Evolutionary conservation across 2,113 vertebrate species (phyloP).

Genomic region (Isurus oxyrinchus): DNA sequence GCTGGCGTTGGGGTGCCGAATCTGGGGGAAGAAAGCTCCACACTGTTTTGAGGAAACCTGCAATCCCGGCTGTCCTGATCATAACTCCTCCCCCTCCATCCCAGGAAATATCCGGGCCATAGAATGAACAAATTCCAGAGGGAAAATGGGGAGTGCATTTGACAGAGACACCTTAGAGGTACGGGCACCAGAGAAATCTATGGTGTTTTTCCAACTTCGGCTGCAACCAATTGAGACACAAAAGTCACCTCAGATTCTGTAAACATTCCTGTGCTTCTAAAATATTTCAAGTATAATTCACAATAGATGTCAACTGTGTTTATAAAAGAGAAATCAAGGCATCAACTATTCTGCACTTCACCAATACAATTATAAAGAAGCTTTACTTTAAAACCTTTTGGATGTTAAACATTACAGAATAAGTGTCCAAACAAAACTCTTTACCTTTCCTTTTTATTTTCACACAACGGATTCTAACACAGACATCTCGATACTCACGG

Average conservation of each 20-base stretch:
- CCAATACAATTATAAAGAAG: neutral
- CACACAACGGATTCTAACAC: neutral
- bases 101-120: neutral
- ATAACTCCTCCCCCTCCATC: neutral
- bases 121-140: neutral
- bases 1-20: neutral
- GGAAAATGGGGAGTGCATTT: neutral
- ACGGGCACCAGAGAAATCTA: neutral
- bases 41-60: neutral
- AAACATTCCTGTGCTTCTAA: neutral
- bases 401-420: neutral
- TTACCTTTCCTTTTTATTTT: neutral
- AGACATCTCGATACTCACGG: neutral
- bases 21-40: neutral
- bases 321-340: neutral
- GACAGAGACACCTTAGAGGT: neutral
- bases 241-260: neutral
- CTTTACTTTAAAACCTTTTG: neutral
- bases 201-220: neutral
- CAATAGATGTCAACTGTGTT: neutral
- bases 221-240: neutral
- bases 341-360: neutral
- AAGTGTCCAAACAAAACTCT: neutral
- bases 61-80: neutral
- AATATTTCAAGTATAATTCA: neutral